These are phyloP conservation scores for Trachelipus rathkii DNA, from an alignment of 1,140 invertebrate genomes.

Conservation along the genomic window DNA sequence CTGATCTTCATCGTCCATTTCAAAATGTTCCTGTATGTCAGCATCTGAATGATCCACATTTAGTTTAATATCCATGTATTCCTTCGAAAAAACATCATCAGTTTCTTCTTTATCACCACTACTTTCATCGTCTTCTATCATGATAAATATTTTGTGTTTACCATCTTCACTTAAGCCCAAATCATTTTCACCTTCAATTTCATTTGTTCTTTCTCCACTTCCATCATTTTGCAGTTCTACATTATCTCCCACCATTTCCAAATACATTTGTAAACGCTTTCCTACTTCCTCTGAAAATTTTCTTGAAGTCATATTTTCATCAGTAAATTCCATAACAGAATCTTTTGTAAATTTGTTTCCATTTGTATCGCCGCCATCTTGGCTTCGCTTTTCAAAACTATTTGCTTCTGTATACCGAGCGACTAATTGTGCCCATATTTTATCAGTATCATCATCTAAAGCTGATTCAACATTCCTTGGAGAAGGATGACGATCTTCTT, in stretches of 20 bases:
- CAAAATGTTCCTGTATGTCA: too few relatives aligned
- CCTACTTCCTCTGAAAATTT: not conserved
- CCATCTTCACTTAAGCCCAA: not conserved
- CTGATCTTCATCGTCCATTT: too few relatives aligned
- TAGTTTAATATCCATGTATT: too few relatives aligned
- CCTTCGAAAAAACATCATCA: not conserved
- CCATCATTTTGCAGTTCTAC: not conserved
- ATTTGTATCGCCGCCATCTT: not conserved
- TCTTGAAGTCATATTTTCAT: not conserved
- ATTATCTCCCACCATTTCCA: not conserved
- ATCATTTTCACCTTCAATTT: not conserved
- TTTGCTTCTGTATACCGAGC: not conserved
- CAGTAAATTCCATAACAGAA: not conserved
- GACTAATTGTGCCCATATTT: not conserved
- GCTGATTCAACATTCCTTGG: not conserved
- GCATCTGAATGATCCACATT: too few relatives aligned
- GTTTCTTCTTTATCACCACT: not conserved
- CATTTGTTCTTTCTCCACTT: not conserved
- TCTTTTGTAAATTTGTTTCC: too few relatives aligned
- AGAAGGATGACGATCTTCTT: slow-evolving; percentile 1
- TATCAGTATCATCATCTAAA: not conserved
- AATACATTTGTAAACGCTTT: not conserved
- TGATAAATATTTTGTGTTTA: not conserved
- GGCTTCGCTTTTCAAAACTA: not conserved
- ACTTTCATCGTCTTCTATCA: not conserved